phyloP scores from a whole-genome alignment of 2,797 vertebrate species.

The Tolypeutes matacus region DNA sequence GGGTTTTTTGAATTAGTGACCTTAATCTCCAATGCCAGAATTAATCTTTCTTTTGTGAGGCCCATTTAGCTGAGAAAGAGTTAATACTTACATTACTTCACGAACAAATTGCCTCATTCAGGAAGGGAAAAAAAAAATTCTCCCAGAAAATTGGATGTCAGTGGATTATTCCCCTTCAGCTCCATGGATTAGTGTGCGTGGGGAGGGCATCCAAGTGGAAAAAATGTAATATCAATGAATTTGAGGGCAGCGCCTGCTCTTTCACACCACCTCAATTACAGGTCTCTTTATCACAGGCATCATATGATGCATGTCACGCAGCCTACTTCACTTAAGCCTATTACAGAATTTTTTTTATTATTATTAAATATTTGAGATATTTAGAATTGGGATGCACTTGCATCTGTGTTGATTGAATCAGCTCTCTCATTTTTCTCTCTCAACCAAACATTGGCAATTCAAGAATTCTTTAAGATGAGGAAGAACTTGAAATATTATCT shows the following conservation, averaged over 20 bases:
- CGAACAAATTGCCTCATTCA: conserved; percentile 90
- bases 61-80: conserved; percentile 79
- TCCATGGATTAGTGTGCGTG: conserved; percentile 89
- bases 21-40: conserved; percentile 58
- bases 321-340: conserved; percentile 74
- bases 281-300: conserved; percentile 76
- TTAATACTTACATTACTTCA: conserved; percentile 85
- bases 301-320: conserved; percentile 62
- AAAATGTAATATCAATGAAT: conserved; percentile 74
- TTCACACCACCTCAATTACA: conserved; percentile 81
- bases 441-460: conserved; percentile 45
- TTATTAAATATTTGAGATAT: conserved; percentile 78
- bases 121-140: conserved; percentile 84
- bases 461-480: conserved; percentile 43
- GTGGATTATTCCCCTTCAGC: conserved; percentile 90
- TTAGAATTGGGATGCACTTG: conserved; percentile 67
- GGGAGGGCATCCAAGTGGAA: conserved; percentile 82
- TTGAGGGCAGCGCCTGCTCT: conserved; percentile 48
- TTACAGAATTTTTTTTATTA: conserved; percentile 50
- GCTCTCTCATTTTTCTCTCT: conserved; percentile 53
- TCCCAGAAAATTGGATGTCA: conserved; percentile 91
- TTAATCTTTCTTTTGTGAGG: conserved; percentile 71
- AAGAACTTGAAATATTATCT: conserved; percentile 36
- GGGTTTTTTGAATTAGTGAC: conserved; percentile 66
- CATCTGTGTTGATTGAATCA: background rate